phyloP scores from a whole-genome alignment of 2,797 vertebrate genomes.

The Naso thynnoides region DNA sequence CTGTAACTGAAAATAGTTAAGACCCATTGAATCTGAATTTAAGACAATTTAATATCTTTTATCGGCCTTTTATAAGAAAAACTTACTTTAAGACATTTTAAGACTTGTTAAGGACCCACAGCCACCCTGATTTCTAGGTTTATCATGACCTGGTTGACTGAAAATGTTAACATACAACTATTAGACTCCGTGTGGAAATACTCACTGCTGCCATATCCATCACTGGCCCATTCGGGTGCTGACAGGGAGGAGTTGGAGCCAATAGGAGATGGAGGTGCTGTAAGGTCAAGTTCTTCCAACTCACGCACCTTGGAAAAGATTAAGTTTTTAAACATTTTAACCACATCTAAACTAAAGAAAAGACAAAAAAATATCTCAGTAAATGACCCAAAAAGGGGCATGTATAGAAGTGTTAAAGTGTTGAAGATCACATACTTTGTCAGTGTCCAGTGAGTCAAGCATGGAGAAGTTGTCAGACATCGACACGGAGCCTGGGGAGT shows the following conservation, averaged over 20 bases:
- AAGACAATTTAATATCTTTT: too few relatives aligned
- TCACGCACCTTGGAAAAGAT: constrained; percentile 78
- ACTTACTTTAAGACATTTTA: neutral
- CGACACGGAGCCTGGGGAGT: constrained; percentile 75
- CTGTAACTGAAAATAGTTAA: too few relatives aligned
- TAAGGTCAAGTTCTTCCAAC: constrained; percentile 84
- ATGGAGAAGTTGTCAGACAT: constrained; percentile 84
- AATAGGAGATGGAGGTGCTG: constrained; percentile 82
- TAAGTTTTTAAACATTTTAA: neutral
- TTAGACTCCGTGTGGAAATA: constrained; percentile 40
- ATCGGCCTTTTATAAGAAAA: too few relatives aligned
- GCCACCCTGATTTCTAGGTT: neutral
- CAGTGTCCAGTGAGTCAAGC: constrained; percentile 79
- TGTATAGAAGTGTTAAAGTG: neutral
- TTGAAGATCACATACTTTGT: constrained; percentile 81
- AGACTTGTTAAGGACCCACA: neutral
- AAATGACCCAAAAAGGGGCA: neutral
- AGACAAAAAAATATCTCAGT: neutral
- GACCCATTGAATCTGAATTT: too few relatives aligned
- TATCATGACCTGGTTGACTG: neutral
- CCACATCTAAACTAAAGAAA: neutral
- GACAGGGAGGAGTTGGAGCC: constrained; percentile 83
- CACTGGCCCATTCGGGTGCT: constrained; percentile 80
- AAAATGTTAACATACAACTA: neutral
- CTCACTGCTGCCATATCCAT: constrained; percentile 91